Evolutionary conservation across 1,140 invertebrate species (phyloP).

Genomic region (Dermatophagoides farinae): DNA sequence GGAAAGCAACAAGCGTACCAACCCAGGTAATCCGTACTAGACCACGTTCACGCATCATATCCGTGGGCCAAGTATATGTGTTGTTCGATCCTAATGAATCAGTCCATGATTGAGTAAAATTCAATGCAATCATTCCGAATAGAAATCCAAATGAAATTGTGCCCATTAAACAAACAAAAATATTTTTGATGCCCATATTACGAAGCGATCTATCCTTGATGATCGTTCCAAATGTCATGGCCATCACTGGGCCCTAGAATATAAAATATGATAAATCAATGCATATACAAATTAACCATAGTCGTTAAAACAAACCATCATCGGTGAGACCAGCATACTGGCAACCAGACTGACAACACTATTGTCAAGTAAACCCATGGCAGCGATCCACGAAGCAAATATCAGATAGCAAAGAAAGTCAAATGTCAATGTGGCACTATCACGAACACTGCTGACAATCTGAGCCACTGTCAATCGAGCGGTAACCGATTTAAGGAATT

Average conservation of each 20-base stretch:
- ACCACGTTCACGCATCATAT: conserved; percentile 51
- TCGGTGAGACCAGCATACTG: conserved; percentile 63
- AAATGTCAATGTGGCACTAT: conserved; percentile 54
- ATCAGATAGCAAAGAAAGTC: conserved; percentile 38
- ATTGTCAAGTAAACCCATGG: conserved; percentile 53
- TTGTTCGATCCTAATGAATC: conserved; percentile 21
- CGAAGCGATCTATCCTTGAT: conserved; percentile 46
- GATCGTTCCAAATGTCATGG: conserved; percentile 55
- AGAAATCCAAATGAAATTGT: conserved; percentile 48
- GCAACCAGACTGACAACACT: conserved; percentile 60
- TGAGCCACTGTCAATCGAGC: conserved; percentile 61
- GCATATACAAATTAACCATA: not conserved
- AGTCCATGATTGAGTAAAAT: conserved; percentile 45
- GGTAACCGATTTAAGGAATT: conserved; percentile 29
- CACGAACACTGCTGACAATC: conserved; percentile 54
- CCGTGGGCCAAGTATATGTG: conserved; percentile 46
- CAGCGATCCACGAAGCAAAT: conserved; percentile 28
- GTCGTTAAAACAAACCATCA: conserved; percentile 39
- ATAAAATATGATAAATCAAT: not conserved
- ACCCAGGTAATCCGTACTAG: conserved; percentile 39
- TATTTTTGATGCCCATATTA: conserved; percentile 40
- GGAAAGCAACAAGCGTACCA: conserved; percentile 42
- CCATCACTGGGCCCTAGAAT: conserved; percentile 58
- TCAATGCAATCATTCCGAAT: conserved; percentile 49
- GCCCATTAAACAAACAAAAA: conserved; percentile 44